Evolutionary conservation across 1,140 invertebrate species (phyloP).

Genomic region (Apolygus lucorum): DNA sequence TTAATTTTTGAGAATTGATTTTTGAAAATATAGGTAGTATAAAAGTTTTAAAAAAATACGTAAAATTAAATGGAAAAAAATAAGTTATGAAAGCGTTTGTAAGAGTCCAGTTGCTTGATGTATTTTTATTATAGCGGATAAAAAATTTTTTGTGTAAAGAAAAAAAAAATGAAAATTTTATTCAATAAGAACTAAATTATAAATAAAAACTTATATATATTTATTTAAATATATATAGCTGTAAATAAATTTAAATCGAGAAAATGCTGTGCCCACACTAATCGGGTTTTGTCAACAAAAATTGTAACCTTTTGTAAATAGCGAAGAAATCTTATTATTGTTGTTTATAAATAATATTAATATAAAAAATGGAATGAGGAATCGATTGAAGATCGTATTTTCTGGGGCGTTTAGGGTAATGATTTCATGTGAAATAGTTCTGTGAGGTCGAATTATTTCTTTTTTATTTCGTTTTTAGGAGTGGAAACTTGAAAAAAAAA

Average conservation of each 20-base stretch:
- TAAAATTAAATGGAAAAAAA: constrained; percentile 14
- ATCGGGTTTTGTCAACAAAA: neutral
- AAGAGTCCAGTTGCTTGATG: constrained; percentile 20
- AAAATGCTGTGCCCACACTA: neutral
- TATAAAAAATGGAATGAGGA: neutral
- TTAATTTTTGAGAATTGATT: neutral
- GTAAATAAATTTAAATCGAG: neutral
- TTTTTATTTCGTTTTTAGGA: neutral
- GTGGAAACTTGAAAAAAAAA: neutral
- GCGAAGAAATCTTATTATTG: neutral
- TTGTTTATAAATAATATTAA: neutral
- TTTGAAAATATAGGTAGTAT: no score
- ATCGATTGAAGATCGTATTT: neutral
- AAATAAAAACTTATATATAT: no score
- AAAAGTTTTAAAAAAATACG: neutral
- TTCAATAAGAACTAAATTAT: neutral
- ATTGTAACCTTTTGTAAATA: neutral
- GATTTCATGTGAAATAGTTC: neutral
- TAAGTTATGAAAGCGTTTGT: constrained; percentile 12
- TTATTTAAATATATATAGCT: constrained; percentile 1
- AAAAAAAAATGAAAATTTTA: neutral
- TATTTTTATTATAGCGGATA: constrained; percentile 15
- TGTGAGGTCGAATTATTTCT: neutral
- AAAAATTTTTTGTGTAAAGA: neutral
- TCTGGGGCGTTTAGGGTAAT: no score